Base-by-base conservation (phyloP, 2,888 invertebrate species). In the Syrphus vitripennis region DNA sequence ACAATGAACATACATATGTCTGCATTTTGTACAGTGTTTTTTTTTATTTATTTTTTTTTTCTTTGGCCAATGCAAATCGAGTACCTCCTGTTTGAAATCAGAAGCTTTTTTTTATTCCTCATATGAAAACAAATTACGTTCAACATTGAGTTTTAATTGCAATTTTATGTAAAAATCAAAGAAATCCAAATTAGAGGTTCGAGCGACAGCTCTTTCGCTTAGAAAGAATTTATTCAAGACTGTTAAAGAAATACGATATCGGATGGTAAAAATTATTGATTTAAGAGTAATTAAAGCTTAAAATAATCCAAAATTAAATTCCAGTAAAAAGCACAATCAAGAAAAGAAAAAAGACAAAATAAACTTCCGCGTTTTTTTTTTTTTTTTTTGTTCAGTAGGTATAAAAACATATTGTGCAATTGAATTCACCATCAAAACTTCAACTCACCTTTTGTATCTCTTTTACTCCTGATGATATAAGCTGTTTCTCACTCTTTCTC, bases 311-410 rank as follows among this genome's bases (percentile, higher is more conserved):
- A 14, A 31, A 31, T 45, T 5, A 10, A 34, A 67, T 48, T 67
- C 24, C 24, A 5, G 2, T 21, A 24, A 65, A 50, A 40, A 40
- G 12, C 24, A 29, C 29, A 40, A 16, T 24, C 10, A 12, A 10
- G 0, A 2, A 29, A 10, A 34, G 12, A 12, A 10, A 40, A 42
- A 42, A 40, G 9, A 42, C 29, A 50, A 48, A 45, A 45, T 24
- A 55, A 42, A 81, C 57, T 84, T 84, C 84, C 84, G 84, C 72
- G 77, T 84, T 80, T 50, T 26, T 37, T 14, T 29, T 48, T n/a
- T 6, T 19, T n/a, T n/a, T n/a, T n/a, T 67, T 16, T 67, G 69
- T 4, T 6, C 42, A 42, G 2, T 1, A 16, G 21, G 12, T 0
- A 14, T 4, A 12, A 57, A 57, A 31, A 19, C 12, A 72, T 69